Conservation (phyloP, 2,113 vertebrate species). For the Caretta caretta region DNA sequence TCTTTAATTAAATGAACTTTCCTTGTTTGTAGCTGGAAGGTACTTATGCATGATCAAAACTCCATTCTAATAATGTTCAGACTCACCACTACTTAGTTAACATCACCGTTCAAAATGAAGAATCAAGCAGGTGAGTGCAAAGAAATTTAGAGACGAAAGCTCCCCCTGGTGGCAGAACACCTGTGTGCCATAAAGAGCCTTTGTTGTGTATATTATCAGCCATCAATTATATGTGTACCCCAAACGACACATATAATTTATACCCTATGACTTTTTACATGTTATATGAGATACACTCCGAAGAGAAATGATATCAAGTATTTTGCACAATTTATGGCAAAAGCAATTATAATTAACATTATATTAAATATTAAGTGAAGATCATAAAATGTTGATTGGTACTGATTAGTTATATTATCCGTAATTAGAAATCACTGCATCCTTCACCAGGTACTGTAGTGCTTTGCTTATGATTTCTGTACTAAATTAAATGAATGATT, state of each 20-base stretch:
- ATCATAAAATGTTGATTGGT: slow-evolving; percentile 77
- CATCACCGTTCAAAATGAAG: slow-evolving; percentile 8
- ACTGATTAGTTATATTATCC: slow-evolving; percentile 77
- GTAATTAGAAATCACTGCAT: slow-evolving; percentile 75
- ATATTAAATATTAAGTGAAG: slow-evolving; percentile 80
- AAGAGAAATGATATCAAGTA: slow-evolving; percentile 16
- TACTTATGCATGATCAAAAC: slow-evolving; percentile 63
- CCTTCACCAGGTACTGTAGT: slow-evolving; percentile 68
- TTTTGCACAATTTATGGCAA: slow-evolving; percentile 67
- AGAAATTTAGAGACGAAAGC: slow-evolving; percentile 1
- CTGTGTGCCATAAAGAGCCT: neutral
- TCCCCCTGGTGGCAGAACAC: neutral
- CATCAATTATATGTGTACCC: neutral
- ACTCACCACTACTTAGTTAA: slow-evolving; percentile 55
- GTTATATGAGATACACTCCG: neutral
- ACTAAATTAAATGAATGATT: slow-evolving; percentile 35
- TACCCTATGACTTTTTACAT: neutral
- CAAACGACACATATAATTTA: neutral
- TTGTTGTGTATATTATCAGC: neutral
- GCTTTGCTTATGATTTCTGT: slow-evolving; percentile 19
- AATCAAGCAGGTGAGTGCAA: neutral
- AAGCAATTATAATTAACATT: slow-evolving; percentile 78
- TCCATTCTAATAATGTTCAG: slow-evolving; percentile 48
- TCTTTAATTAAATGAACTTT: slow-evolving; percentile 74
- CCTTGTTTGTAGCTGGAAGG: slow-evolving; percentile 72